These are phyloP conservation scores for Oryzias woworae DNA, from an alignment of 2,113 vertebrate genomes.

Conservation along the genomic window DNA sequence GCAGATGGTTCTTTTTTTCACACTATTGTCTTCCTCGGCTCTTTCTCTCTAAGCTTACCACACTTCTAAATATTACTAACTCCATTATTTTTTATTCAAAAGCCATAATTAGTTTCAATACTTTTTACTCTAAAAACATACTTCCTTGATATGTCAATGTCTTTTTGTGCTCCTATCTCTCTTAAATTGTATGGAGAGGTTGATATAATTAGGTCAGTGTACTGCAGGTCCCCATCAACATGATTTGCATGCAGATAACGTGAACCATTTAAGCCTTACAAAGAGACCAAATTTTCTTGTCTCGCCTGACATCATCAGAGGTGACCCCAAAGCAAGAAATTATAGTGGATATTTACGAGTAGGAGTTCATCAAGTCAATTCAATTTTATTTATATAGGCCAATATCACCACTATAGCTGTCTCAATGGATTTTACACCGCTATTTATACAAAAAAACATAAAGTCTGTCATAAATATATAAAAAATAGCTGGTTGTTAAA, in stretches of 20 bases:
- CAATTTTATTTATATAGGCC: too few relatives aligned
- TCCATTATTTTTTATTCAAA: slow-evolving; percentile 16
- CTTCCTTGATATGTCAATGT: slow-evolving; percentile 5
- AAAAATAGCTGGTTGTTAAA: too few relatives aligned
- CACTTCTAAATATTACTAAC: slow-evolving; percentile 13
- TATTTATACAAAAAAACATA: too few relatives aligned
- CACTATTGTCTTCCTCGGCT: slow-evolving; percentile 16
- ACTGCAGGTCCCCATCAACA: slow-evolving; percentile 38
- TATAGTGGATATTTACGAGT: slow-evolving; percentile 16
- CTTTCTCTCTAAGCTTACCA: slow-evolving; percentile 24
- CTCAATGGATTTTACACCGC: too few relatives aligned
- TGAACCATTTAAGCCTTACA: slow-evolving; percentile 50
- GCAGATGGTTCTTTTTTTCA: slow-evolving; percentile 58
- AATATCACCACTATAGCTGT: too few relatives aligned
- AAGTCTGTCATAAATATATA: too few relatives aligned
- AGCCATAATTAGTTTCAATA: slow-evolving; percentile 16
- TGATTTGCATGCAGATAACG: slow-evolving; percentile 65
- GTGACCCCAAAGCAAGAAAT: slow-evolving; percentile 63
- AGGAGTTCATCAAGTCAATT: slow-evolving; percentile 21
- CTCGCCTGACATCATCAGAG: slow-evolving; percentile 59
- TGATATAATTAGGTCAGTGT: slow-evolving; percentile 65
- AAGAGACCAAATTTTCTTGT: slow-evolving; percentile 63
- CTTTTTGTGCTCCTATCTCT: slow-evolving; percentile 35
- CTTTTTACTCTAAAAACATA: not conserved
- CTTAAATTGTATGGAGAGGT: slow-evolving; percentile 55